Evolutionary conservation across 2,888 invertebrate species (phyloP).

Genomic region (Eristalis intricaria): DNA sequence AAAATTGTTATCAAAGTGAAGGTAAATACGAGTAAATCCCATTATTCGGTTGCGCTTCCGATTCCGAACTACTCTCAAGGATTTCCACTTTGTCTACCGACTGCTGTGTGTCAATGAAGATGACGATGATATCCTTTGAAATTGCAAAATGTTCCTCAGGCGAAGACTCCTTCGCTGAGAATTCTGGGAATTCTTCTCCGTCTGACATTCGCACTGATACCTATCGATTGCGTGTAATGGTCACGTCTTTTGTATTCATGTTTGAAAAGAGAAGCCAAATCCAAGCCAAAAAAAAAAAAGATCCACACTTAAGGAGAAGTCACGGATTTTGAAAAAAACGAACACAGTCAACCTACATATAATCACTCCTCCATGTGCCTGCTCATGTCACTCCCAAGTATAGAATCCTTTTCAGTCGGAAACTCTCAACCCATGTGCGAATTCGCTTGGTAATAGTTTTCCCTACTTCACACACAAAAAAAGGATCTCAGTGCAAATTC

Average conservation of each 20-base stretch:
- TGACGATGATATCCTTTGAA: constrained; percentile 62
- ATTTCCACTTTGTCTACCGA: constrained; percentile 55
- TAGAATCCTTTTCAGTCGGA: neutral
- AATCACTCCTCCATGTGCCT: no score
- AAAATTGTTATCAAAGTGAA: constrained; percentile 62
- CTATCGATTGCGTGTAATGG: constrained; percentile 36
- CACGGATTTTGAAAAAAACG: neutral
- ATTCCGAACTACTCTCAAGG: constrained; percentile 66
- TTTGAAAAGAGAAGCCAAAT: neutral
- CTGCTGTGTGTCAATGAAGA: constrained; percentile 48
- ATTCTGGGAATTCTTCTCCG: neutral
- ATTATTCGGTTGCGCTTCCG: constrained; percentile 63
- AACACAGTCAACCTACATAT: neutral
- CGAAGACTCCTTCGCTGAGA: neutral
- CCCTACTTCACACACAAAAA: constrained; percentile 12
- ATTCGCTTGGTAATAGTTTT: constrained; percentile 13
- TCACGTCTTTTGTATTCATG: constrained; percentile 11
- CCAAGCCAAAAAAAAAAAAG: neutral
- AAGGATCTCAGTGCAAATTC: constrained; percentile 50
- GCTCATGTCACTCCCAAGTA: neutral
- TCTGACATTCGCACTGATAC: constrained; percentile 3
- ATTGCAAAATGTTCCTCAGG: constrained; percentile 47
- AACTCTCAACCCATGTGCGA: neutral
- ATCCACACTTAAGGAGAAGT: neutral
- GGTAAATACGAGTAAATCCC: constrained; percentile 67